A percentile compares a stretch with the other conserved stretches of the same genome.
Evolutionary conservation across 2,888 invertebrate species (phyloP).

Genomic region (Lissonota sp.): DNA sequence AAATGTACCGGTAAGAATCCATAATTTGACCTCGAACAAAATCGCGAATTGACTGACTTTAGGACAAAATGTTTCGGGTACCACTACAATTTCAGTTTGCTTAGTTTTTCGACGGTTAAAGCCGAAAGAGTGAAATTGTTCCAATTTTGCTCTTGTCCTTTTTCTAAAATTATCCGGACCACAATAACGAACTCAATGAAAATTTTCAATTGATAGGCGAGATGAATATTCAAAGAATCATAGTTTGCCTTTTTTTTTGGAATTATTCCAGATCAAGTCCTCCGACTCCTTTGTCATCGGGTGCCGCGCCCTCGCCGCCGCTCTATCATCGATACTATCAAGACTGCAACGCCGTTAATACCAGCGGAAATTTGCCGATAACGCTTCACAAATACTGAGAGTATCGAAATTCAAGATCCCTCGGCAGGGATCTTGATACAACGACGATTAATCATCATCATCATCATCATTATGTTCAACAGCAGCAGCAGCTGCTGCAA

Average conservation of each 20-base stretch:
- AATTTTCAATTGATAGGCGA: too few relatives aligned
- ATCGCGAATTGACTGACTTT: too few relatives aligned
- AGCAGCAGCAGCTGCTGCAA: constrained; percentile 65
- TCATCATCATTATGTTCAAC: constrained; percentile 49
- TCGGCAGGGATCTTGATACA: constrained; percentile 76
- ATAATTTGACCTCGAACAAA: background rate
- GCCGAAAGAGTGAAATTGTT: too few relatives aligned
- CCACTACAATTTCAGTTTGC: too few relatives aligned
- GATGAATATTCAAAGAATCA: background rate
- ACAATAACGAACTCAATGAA: too few relatives aligned
- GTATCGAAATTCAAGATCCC: constrained; percentile 82
- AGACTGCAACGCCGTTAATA: constrained; percentile 82
- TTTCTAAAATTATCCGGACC: too few relatives aligned
- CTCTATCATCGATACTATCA: constrained; percentile 81
- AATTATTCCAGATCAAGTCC: constrained; percentile 79
- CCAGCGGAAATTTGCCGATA: constrained; percentile 82
- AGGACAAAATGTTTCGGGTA: too few relatives aligned
- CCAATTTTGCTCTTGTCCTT: too few relatives aligned
- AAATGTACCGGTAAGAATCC: constrained; percentile 78
- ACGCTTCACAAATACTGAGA: constrained; percentile 83
- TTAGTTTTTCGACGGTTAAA: too few relatives aligned
- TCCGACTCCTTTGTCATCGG: constrained; percentile 80
- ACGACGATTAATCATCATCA: constrained; percentile 60
- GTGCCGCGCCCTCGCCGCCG: constrained; percentile 81
- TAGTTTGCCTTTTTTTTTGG: constrained; percentile 23